Conservation (phyloP, 2,888 invertebrate genomes). For the Adelognathus sp. region DNA sequence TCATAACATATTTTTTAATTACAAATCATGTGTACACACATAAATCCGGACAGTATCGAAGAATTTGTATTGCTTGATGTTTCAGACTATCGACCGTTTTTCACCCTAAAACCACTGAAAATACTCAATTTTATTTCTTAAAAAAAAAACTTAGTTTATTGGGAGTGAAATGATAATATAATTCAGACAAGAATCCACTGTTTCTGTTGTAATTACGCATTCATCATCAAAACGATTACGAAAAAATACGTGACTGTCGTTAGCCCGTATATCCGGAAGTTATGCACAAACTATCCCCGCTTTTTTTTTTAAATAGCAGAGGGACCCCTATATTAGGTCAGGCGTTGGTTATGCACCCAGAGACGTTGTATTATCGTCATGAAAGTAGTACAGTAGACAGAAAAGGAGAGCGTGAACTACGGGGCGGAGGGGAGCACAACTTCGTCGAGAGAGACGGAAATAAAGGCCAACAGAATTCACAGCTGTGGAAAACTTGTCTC, state of each 20-base stretch:
- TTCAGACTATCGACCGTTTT: too few species aligned
- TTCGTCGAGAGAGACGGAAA: slow-evolving; percentile 10
- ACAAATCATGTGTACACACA: too few species aligned
- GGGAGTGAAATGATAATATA: too few species aligned
- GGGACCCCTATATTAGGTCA: not conserved
- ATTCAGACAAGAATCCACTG: not conserved
- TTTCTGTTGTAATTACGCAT: not conserved
- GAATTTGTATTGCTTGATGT: too few species aligned
- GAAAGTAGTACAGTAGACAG: not conserved
- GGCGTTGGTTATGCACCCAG: not conserved
- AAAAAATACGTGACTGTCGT: not conserved
- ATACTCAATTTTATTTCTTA: not conserved
- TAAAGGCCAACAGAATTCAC: slow-evolving; percentile 32
- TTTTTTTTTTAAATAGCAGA: not conserved
- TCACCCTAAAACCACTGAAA: too few species aligned
- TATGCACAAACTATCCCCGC: not conserved
- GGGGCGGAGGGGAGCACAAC: not conserved
- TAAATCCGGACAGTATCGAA: too few species aligned
- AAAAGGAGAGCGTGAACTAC: not conserved
- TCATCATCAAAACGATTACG: not conserved
- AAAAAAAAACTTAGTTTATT: not conserved
- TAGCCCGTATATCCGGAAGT: not conserved
- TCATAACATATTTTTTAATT: too few species aligned
- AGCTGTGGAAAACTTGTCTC: slow-evolving; percentile 36
- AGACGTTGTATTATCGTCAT: not conserved